Base-by-base conservation (phyloP, 35 echinoderm and acorn worm genomes). In the Amphiura filiformis region DNA sequence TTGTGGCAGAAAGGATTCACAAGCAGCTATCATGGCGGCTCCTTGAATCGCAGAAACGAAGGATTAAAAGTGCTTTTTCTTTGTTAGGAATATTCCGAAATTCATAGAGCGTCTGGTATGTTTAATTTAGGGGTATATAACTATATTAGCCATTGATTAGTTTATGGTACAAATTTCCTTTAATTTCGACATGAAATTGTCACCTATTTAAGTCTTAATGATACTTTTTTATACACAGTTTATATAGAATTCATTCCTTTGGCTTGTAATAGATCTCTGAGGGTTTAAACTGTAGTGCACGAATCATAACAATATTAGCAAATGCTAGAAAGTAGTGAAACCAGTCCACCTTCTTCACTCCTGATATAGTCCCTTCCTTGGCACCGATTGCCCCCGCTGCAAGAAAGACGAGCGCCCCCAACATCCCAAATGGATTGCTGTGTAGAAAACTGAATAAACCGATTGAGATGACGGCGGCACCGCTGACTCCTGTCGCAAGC, bases 241-340 rank as follows among this genome's bases (percentile, higher is more conserved):
- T n/a, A n/a, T n/a, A n/a, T n/a, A n/a, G n/a, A n/a, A n/a, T 26
- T 13, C 36, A 38, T 88, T 56, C 82, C 38, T 80, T 38, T 1
- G 86, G 75, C 65, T 95, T 95, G 44, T 87, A 87, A 36, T 84
- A 91, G 26, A 90, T 70, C 26, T 84, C 81, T 0, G 86, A 47
- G 35, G 76, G 81, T 23, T 92, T 83, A 61, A 91, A 90, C 13
- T 90, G 81, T 30, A 91, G 93, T 35, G 96, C 93, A 65, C 90
- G 39, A 35, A 94, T 39, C 15, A 90, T 80, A n/a, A 91, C 90
- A 36, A 99, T 77, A 78, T 91, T 93, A 40, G 84, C 93, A 81
- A 99, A 94, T 1, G 93, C 90, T 30, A 99, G 80, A 0, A 99
- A 57, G 88, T 94, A 99, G 39, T 99, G 96, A 78, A 99, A 99